Evolutionary conservation across 2,888 invertebrate species (phyloP).

Genomic region (Crocallis elinguaria): DNA sequence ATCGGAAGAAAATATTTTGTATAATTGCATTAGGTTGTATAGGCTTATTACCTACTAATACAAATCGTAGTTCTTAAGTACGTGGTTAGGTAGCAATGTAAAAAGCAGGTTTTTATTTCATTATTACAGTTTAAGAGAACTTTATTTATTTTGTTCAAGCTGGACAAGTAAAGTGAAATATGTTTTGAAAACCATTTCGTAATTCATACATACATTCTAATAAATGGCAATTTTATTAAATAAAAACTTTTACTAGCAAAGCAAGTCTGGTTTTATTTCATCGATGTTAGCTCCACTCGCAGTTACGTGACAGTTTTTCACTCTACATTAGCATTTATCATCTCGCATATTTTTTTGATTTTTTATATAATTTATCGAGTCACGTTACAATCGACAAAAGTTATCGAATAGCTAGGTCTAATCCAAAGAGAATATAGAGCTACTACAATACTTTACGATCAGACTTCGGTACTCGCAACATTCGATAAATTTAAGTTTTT

Average conservation of each 20-base stretch:
- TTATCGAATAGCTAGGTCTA: too few relatives aligned
- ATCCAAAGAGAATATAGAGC: too few relatives aligned
- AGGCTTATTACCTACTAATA: constrained; percentile 63
- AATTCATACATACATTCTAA: constrained; percentile 58
- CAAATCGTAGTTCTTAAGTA: constrained; percentile 60
- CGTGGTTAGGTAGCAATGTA: constrained; percentile 69
- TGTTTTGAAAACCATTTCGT: constrained; percentile 63
- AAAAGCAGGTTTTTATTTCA: constrained; percentile 67
- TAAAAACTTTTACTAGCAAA: constrained; percentile 58
- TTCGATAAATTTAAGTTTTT: too few relatives aligned
- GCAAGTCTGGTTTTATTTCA: constrained; percentile 18
- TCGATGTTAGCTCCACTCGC: too few relatives aligned
- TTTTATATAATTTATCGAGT: too few relatives aligned
- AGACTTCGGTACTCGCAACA: too few relatives aligned
- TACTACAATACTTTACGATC: too few relatives aligned
- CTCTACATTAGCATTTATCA: too few relatives aligned
- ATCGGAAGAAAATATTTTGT: constrained; percentile 78
- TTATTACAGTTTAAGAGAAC: constrained; percentile 62
- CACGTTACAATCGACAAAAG: too few relatives aligned
- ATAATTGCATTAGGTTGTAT: constrained; percentile 83
- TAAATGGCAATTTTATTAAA: constrained; percentile 68
- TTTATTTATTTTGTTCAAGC: constrained; percentile 76
- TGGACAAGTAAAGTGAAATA: constrained; percentile 63
- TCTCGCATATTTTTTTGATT: too few relatives aligned
- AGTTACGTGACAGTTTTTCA: too few relatives aligned